These are phyloP conservation scores for Lepus townsendii DNA, from an alignment of 2,797 vertebrate species.

Conservation along the genomic window DNA sequence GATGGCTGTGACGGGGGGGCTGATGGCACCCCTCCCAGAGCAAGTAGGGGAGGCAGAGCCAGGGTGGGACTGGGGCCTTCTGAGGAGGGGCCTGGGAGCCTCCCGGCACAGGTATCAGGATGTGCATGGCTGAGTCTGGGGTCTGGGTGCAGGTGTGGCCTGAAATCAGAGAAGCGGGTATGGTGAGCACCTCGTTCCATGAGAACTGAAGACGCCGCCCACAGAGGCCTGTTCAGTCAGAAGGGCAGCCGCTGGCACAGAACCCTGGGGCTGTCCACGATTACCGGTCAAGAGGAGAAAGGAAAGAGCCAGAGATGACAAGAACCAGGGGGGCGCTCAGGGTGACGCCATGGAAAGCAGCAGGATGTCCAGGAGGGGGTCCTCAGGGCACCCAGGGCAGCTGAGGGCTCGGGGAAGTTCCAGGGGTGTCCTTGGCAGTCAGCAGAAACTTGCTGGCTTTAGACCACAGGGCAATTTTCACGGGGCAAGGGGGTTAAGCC, in stretches of 20 bases:
- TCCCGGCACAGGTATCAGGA: neutral
- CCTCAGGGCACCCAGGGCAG: neutral
- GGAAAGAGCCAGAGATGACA: neutral
- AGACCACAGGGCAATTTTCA: neutral
- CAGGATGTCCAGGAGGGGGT: neutral
- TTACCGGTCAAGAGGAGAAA: conserved; percentile 1
- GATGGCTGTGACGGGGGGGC: neutral
- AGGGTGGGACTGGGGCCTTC: neutral
- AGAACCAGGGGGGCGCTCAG: neutral
- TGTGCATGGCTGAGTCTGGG: neutral
- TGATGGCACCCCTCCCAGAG: neutral
- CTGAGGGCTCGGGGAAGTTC: neutral
- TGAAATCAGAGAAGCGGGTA: neutral
- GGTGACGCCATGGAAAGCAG: neutral
- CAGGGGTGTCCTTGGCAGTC: neutral
- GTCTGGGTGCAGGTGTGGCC: neutral
- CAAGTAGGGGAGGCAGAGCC: neutral
- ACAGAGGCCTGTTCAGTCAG: neutral
- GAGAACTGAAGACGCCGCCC: neutral
- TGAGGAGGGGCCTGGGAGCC: neutral
- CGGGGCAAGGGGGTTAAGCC: neutral
- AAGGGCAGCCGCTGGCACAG: neutral
- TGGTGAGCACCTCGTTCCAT: neutral
- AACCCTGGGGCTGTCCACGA: neutral
- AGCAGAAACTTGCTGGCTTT: conserved; percentile 30